These are phyloP conservation scores for Sebastes taczanowskii DNA, from an alignment of 2,797 vertebrate species.

Conservation along the genomic window DNA sequence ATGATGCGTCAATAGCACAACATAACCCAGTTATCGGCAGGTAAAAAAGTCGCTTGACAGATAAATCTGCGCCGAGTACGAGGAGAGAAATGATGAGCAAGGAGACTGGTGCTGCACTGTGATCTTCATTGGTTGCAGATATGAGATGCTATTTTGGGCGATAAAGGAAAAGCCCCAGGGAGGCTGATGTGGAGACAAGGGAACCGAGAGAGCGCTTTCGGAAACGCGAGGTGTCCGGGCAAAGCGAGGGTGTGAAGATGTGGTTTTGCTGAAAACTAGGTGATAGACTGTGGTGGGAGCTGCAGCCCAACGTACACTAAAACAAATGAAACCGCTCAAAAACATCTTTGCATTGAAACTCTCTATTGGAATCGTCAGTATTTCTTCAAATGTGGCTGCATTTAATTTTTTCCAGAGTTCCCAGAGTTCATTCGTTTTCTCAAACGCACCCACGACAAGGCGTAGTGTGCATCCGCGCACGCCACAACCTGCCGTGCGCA, in stretches of 20 bases:
- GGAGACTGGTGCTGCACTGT: slow-evolving; percentile 37
- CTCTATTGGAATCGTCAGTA: not conserved
- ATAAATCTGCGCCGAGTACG: slow-evolving; percentile 8
- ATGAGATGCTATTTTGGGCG: slow-evolving; percentile 75
- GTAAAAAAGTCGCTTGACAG: slow-evolving; percentile 11
- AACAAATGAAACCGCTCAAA: slow-evolving; percentile 5
- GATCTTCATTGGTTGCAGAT: slow-evolving; percentile 62
- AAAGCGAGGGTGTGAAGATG: slow-evolving; percentile 36
- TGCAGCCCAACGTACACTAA: not conserved
- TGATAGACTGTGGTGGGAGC: slow-evolving; percentile 8
- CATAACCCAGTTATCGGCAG: slow-evolving; percentile 17
- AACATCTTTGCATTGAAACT: not conserved
- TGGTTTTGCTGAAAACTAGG: slow-evolving; percentile 35
- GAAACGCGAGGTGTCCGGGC: slow-evolving; percentile 33
- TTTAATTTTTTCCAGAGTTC: slow-evolving; percentile 10
- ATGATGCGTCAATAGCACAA: not conserved
- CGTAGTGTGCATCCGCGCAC: not conserved
- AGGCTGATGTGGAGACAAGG: slow-evolving; percentile 57
- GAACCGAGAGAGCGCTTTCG: slow-evolving; percentile 41
- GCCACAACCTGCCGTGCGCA: slow-evolving; percentile 36
- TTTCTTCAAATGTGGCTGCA: not conserved
- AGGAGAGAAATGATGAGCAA: slow-evolving; percentile 35
- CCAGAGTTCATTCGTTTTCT: slow-evolving; percentile 24
- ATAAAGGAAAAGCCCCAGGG: slow-evolving; percentile 67
- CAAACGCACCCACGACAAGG: slow-evolving; percentile 5